phyloP scores from a whole-genome alignment of 2,113 vertebrate species.

The Axis porcinus region DNA sequence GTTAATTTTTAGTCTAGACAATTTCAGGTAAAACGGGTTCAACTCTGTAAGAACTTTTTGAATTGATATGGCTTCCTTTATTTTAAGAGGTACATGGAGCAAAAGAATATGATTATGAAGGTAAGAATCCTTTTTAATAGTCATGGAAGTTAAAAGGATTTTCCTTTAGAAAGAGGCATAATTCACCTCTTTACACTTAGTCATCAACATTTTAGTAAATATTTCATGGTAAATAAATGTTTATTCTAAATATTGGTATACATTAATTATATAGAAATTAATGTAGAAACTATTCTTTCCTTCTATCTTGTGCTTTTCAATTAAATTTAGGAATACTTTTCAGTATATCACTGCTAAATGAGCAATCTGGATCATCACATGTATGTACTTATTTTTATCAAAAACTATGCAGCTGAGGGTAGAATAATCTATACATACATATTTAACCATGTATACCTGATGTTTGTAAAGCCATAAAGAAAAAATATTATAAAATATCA shows the following conservation, averaged over 20 bases:
- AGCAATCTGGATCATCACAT: background rate
- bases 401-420: background rate
- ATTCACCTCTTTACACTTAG: background rate
- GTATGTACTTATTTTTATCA: background rate
- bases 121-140: background rate
- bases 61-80: background rate
- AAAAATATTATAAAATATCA: background rate
- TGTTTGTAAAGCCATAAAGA: background rate
- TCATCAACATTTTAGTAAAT: constrained; percentile 22
- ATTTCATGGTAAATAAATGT: background rate
- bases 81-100: background rate
- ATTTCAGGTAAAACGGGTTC: background rate
- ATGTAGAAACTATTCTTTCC: background rate
- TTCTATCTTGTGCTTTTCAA: background rate
- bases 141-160: background rate
- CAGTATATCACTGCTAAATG: background rate
- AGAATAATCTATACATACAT: background rate
- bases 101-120: background rate
- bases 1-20: background rate
- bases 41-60: background rate
- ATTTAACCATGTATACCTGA: background rate
- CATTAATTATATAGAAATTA: background rate
- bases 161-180: background rate
- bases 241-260: background rate
- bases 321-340: constrained; percentile 15